Conservation (phyloP, 2,888 invertebrate species). For the Cephus sareptanus region DNA sequence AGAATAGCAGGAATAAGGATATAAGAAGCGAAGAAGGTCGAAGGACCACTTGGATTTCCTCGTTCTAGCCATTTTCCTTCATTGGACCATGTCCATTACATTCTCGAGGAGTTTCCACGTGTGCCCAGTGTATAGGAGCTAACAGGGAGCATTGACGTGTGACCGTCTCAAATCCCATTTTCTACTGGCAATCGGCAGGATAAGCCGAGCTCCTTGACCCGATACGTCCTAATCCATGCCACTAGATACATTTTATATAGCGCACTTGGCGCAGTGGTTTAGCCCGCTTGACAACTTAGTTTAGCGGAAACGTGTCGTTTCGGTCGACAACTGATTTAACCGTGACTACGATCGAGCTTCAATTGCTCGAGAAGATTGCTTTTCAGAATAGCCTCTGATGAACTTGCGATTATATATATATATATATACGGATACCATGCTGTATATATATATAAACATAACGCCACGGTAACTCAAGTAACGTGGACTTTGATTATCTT, state of each 20-base stretch:
- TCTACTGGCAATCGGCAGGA: background rate
- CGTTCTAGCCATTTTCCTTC: background rate
- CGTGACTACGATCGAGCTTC: background rate
- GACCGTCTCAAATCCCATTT: background rate
- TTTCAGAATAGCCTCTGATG: background rate
- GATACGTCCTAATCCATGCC: background rate
- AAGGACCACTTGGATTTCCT: background rate
- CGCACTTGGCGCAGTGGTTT: background rate
- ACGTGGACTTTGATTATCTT: background rate
- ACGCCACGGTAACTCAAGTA: background rate
- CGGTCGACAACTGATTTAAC: background rate
- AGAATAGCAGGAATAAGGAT: background rate
- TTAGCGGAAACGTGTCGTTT: background rate
- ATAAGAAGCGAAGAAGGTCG: background rate
- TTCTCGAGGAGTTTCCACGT: background rate
- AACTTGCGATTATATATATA: background rate
- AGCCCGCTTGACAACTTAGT: background rate
- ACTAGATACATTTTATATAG: background rate
- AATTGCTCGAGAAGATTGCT: background rate
- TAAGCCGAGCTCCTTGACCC: background rate
- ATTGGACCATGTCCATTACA: slow-evolving; percentile 2
- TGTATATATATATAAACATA: no score
- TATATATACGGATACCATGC: background rate
- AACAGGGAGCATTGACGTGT: background rate
- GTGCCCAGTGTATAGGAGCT: background rate